Conservation (phyloP, 2,113 vertebrate species). For the Riparia riparia region DNA sequence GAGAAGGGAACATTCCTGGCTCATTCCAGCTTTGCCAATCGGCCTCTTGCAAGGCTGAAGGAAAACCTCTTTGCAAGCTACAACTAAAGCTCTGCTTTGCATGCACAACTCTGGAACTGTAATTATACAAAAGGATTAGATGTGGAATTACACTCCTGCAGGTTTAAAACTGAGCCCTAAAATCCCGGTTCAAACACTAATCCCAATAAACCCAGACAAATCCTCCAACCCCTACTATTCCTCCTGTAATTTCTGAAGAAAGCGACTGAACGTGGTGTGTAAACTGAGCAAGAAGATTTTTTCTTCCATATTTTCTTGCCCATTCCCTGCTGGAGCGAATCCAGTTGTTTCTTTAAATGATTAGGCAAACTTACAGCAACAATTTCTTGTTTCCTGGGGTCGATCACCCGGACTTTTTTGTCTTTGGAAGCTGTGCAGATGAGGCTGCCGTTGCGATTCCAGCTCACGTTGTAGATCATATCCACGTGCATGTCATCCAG, state of each 20-base stretch:
- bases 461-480: conserved; percentile 91
- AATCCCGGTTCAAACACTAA: conserved; percentile 45
- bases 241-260: neutral
- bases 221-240: neutral
- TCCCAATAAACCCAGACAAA: conserved; percentile 42
- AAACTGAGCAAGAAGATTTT: neutral
- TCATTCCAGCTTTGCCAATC: neutral
- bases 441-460: conserved; percentile 94
- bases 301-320: neutral
- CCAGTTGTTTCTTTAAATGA: neutral
- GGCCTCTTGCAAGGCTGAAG: neutral
- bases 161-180: conserved; percentile 46
- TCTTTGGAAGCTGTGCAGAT: conserved; percentile 97
- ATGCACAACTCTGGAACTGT: neutral
- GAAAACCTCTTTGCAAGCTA: neutral
- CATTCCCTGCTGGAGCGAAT: neutral
- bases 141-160: conserved; percentile 48
- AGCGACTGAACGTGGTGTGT: accelerated
- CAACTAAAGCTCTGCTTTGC: neutral
- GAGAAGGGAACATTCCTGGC: neutral
- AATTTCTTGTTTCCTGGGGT: conserved; percentile 89
- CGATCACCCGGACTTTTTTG: conserved; percentile 92
- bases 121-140: conserved; percentile 49
- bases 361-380: conserved; percentile 79
- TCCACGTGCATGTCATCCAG: conserved; percentile 95